Evolutionary conservation across 2,888 invertebrate genomes (phyloP), one percentile per base, ranked within the genome.

Genomic region (Dasypolia templi): DNA sequence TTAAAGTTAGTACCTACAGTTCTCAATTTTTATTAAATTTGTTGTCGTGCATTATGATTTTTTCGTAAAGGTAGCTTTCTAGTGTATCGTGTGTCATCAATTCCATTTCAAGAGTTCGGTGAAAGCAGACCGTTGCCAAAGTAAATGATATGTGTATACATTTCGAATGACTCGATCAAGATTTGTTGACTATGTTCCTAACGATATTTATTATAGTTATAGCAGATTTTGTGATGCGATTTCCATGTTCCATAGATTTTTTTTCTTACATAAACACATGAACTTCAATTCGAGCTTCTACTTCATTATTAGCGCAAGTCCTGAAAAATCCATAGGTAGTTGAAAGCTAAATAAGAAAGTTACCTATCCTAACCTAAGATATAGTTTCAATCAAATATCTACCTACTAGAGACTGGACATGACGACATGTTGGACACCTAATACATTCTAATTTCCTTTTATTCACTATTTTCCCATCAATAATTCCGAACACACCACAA

Each of bases 81-180:
- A 91, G 87, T 79, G 81, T 83, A 84, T 68, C 75, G 75, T 87
- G 89, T 89, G 90, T 90, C 91, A 90, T 91, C 88, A 84, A 88
- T 89, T 78, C 86, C 86, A 86, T 89, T 86, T 87, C 72, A 78
- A 87, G 83, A 73, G 80, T 86, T 85, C 59, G 82, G 91, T 87
- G 92, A 92, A 92, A 92, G 92, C 85, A 81, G 26, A 29, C 32
- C 65, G 63, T 89, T 90, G 72, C 89, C 90, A 91, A 67, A 42
- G 63, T 73, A 76, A 77, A 72, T 72, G 75, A 59, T 58, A 68
- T 51, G 55, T 35, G 9, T 5, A 39, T n/a, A n/a, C n/a, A n/a
- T n/a, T n/a, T 74, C 64, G 62, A 70, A 75, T 75, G 73, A 67
- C 76, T 67, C 55, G 65, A 75, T 63, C 73, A 35, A 70, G 62